Percentiles rank a stretch among this genome's conserved stretches.
Evolutionary conservation across 2,888 invertebrate genomes (phyloP).

Genomic region (Leptinotarsa peninsularis): DNA sequence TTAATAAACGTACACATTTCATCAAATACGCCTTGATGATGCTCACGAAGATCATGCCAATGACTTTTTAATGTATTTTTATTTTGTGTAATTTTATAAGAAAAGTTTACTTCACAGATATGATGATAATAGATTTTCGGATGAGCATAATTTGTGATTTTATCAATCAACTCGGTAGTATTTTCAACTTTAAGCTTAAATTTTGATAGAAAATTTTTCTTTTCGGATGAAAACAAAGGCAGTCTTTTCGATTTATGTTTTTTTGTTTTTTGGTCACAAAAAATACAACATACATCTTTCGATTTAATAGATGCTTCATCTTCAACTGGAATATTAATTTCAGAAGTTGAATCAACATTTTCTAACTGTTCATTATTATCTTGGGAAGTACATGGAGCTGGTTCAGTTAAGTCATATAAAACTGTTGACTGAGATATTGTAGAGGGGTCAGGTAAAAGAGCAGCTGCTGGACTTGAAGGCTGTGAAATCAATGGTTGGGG

Average conservation of each 20-base stretch:
- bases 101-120: background rate
- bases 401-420: no score
- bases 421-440: background rate
- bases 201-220: background rate
- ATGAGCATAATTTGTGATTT: background rate
- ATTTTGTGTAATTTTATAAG: background rate
- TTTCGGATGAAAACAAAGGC: background rate
- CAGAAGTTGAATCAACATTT: conserved; percentile 1
- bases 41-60: conserved; percentile 3
- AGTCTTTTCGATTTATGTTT: conserved; percentile 6
- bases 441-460: background rate
- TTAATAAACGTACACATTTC: background rate
- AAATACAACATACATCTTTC: conserved; percentile 2
- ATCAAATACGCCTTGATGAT: conserved; percentile 6
- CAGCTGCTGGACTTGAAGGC: background rate
- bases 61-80: conserved; percentile 1
- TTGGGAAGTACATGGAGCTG: no score
- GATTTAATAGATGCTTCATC: conserved; percentile 1
- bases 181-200: background rate
- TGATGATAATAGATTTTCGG: background rate
- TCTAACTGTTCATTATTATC: background rate
- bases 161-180: background rate
- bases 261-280: background rate
- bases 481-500: background rate
- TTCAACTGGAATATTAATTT: background rate